Conservation (phyloP, 2,888 invertebrate species). For the Rhagonycha lutea region DNA sequence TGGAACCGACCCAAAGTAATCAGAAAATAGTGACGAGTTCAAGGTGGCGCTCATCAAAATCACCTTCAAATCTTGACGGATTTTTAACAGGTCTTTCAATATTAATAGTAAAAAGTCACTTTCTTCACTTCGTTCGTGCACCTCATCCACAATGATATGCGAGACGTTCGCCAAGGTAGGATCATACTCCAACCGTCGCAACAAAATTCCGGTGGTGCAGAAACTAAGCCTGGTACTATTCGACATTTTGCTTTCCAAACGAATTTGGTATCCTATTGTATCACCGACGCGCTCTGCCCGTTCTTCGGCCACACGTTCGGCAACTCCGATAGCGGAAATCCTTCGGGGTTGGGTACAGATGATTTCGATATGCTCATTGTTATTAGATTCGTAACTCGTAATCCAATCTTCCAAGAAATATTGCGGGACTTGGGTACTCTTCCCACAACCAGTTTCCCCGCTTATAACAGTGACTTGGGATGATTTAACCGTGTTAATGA, state of each 20-base stretch:
- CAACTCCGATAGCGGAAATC: constrained; percentile 90
- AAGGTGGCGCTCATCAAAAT: constrained; percentile 94
- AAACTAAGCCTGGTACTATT: constrained; percentile 81
- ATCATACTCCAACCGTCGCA: constrained; percentile 82
- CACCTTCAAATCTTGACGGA: constrained; percentile 76
- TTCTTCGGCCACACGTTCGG: constrained; percentile 89
- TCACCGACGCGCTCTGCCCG: constrained; percentile 78
- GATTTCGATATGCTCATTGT: constrained; percentile 74
- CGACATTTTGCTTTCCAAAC: constrained; percentile 79
- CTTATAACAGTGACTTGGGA: constrained; percentile 75
- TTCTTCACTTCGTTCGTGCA: constrained; percentile 89
- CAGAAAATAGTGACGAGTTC: constrained; percentile 81
- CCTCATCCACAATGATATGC: constrained; percentile 88
- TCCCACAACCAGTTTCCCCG: constrained; percentile 85
- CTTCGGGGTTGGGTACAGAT: constrained; percentile 91
- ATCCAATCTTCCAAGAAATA: constrained; percentile 89
- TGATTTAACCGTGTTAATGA: constrained; percentile 66
- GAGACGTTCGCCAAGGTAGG: constrained; percentile 75
- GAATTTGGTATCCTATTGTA: constrained; percentile 72
- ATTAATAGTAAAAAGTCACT: constrained; percentile 88
- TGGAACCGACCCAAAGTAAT: constrained; percentile 81
- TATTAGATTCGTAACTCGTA: constrained; percentile 57
- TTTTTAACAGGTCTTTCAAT: constrained; percentile 73
- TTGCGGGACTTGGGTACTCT: constrained; percentile 91
- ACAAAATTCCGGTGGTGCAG: constrained; percentile 90